phyloP scores from a whole-genome alignment of 1,140 invertebrate species.

The Neodiprion lecontei region DNA sequence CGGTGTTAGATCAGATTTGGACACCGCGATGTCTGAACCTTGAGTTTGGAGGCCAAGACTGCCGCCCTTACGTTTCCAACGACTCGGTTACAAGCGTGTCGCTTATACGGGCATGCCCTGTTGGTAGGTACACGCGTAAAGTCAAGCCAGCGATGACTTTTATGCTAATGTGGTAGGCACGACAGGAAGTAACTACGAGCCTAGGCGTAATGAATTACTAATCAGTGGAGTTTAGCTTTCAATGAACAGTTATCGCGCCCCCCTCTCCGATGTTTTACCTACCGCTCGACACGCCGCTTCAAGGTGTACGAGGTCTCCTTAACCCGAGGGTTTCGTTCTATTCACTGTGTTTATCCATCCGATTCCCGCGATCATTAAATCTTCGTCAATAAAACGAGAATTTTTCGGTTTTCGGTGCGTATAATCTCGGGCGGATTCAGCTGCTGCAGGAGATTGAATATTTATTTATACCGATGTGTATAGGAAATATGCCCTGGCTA shows the following conservation, averaged over 20 bases:
- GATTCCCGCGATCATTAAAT: no score
- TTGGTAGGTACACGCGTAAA: background rate
- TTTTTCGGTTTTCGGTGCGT: no score
- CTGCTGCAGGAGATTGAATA: no score
- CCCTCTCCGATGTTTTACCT: background rate
- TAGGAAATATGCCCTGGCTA: background rate
- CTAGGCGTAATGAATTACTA: constrained; percentile 13
- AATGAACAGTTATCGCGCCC: background rate
- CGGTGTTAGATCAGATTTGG: no score
- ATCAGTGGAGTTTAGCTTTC: constrained; percentile 5
- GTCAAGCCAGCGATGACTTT: background rate
- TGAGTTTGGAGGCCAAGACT: no score
- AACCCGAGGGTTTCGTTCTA: no score
- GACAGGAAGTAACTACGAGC: constrained; percentile 12
- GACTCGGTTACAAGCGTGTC: background rate
- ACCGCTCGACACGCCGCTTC: background rate
- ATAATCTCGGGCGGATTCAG: no score
- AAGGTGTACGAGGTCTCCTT: background rate
- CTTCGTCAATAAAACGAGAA: no score
- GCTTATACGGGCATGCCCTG: background rate
- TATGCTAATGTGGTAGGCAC: constrained; percentile 11
- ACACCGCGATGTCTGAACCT: no score
- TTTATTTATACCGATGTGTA: no score
- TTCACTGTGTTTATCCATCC: no score
- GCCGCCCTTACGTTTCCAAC: background rate